Evolutionary conservation across 2,888 invertebrate species (phyloP), one percentile per base, ranked within the genome.

Genomic region (Leptinotarsa peninsularis): DNA sequence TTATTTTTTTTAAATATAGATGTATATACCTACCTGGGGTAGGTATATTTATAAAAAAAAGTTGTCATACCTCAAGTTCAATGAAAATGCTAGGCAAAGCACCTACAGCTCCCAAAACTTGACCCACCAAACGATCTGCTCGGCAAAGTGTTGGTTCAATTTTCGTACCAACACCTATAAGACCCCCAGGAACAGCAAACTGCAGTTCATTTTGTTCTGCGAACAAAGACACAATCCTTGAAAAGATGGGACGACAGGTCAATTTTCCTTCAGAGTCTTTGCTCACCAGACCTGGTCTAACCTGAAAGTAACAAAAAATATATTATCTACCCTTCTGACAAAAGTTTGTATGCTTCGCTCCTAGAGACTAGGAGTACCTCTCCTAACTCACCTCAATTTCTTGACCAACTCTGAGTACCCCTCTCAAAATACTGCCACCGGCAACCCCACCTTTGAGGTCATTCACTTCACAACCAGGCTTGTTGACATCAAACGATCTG

Each of bases 141-240:
- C 99, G 93, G 88, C 99, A 99, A 68, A 99, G 91, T 1, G 99
- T 99, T 2, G 99, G 99, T 88, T 99, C 99, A 85, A 99, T 99
- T 90, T 97, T 97, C 4, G 99, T 99, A 81, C 99, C 99, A 33
- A 99, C 99, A 87, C 98, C 99, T 86, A 99, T 99, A 70, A 99
- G 92, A n/a, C 99, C 99, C 79, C 99, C 99, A 74, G 99, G 99
- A 72, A 99, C 99, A 27, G 99, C 99, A 89, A 96, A 99, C 88
- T 98, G 98, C 74, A 99, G 91, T 88, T 96, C 98, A 89, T 99
- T 99, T 89, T 99, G 98, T 89, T 99, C 99, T 58, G 99, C 96
- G 89, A 95, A 98, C 75, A 99, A 90, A 1, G 99, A 99, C 18
- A 99, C 97, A 86, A 99, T 98, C 80, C 96, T 93, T 0, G 98